Base-by-base conservation (phyloP, 2,113 vertebrate genomes). In the Carlito syrichta region DNA sequence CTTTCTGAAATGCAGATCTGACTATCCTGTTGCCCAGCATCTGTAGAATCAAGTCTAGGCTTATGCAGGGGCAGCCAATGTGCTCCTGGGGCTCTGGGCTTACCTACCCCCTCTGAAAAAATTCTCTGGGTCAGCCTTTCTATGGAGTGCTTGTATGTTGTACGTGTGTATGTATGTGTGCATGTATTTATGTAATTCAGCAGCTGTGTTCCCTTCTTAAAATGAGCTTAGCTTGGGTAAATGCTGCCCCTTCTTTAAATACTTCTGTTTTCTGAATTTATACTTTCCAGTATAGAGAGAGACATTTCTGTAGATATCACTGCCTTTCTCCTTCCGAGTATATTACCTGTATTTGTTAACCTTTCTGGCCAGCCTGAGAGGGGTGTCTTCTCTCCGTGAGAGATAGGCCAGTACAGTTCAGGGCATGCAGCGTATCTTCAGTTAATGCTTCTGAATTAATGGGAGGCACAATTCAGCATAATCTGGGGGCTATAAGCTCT, bases 391-490 rank as follows among this genome's bases (percentile, higher is more conserved):
- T 20, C 2, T 35, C 32, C 38, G 19, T 10, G n/a, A 16, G 0
- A 48, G 5, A 12, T 3, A 27, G 8, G 6, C 40, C 32, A n/a
- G 38, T 43, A 43, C n/a, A n/a, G 45, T 2, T 9, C 20, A 3
- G 40, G 13, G 0, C 63, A 58, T 43, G 7, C 1, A 32, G 54
- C 13, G 16, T 6, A 0, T 23, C 17, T 10, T 63, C 48, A 27
- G 50, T 0, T 19, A 43, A 8, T 40, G 48, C 32, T 73, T 71
- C 76, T 27, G 58, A 69, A 8, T 50, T 17, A 43, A 19, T 1
- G 3, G n/a, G 38, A 76, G 25, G 12, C 4, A 25, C 9, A 12
- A 8, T 38, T 27, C 8, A 11, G 27, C 12, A 2, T 1, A 5
- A 30, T 2, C 4, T 40, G 27, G 48, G 43, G 13, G 8, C 20